These are phyloP conservation scores for Coendou prehensilis DNA, from an alignment of 2,797 vertebrate genomes.

Conservation along the genomic window DNA sequence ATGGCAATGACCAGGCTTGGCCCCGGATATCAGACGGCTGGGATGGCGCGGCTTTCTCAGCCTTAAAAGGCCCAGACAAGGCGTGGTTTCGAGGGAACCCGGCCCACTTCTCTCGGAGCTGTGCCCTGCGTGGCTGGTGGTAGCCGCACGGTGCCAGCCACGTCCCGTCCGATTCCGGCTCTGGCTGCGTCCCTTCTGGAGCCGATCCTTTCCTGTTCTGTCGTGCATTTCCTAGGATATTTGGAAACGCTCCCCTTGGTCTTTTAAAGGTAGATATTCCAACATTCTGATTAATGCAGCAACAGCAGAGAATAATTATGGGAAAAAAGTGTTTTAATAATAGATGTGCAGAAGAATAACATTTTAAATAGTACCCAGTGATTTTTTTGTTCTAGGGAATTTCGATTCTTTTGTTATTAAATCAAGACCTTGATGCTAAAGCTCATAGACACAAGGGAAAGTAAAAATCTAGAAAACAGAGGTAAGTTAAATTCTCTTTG, in stretches of 20 bases:
- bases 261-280: conserved; percentile 50
- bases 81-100: neutral
- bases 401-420: conserved; percentile 21
- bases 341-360: conserved; percentile 11
- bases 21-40: neutral
- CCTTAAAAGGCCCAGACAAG: neutral
- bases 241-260: neutral
- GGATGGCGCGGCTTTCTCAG: neutral
- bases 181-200: neutral
- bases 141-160: neutral
- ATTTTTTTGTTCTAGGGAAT: conserved; percentile 10
- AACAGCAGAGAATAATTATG: neutral
- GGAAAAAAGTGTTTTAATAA: conserved; percentile 22
- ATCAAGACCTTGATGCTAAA: neutral
- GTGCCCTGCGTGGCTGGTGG: neutral
- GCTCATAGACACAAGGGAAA: neutral
- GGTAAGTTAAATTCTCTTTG: neutral
- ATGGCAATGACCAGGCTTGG: neutral
- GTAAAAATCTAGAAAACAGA: conserved; percentile 9
- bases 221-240: neutral
- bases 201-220: neutral
- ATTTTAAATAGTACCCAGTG: conserved; percentile 43
- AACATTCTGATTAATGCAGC: conserved; percentile 38
- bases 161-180: neutral
- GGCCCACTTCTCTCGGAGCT: conserved; percentile 6